phyloP scores from a whole-genome alignment of 2,113 vertebrate genomes.

The Crotalus tigris region DNA sequence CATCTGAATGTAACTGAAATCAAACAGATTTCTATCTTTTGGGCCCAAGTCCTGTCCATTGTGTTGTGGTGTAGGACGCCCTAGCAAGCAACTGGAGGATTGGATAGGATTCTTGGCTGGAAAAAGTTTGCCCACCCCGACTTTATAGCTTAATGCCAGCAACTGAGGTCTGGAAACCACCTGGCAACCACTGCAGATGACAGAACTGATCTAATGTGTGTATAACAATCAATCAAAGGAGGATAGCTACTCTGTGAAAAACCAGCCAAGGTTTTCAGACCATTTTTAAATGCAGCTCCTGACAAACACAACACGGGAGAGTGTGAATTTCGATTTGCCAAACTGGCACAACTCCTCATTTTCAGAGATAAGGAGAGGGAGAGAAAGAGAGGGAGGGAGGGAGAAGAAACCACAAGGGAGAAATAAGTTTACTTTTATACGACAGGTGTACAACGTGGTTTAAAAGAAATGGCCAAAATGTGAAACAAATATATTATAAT shows the following conservation, averaged over 20 bases:
- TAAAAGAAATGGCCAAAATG: neutral
- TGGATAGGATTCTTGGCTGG: neutral
- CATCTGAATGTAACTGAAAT: too few relatives aligned
- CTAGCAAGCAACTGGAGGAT: neutral
- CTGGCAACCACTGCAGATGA: neutral
- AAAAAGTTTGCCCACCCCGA: neutral
- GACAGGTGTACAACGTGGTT: neutral
- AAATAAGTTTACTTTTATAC: too few relatives aligned
- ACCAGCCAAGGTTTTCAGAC: neutral
- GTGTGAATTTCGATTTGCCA: neutral
- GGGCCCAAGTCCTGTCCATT: neutral
- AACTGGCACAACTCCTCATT: neutral
- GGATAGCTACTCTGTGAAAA: neutral
- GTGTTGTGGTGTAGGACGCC: neutral
- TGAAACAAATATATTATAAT: neutral
- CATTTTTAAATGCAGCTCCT: neutral
- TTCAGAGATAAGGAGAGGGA: too few relatives aligned
- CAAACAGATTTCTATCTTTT: neutral
- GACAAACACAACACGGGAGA: neutral
- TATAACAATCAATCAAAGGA: neutral
- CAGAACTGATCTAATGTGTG: neutral
- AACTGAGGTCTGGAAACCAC: neutral
- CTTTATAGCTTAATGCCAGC: neutral
- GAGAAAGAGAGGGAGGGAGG: too few relatives aligned
- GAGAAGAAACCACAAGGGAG: neutral